Evolutionary conservation across 2,113 vertebrate species (phyloP), one percentile per base, ranked within the genome.

Genomic region (Oreotrochilus melanogaster): DNA sequence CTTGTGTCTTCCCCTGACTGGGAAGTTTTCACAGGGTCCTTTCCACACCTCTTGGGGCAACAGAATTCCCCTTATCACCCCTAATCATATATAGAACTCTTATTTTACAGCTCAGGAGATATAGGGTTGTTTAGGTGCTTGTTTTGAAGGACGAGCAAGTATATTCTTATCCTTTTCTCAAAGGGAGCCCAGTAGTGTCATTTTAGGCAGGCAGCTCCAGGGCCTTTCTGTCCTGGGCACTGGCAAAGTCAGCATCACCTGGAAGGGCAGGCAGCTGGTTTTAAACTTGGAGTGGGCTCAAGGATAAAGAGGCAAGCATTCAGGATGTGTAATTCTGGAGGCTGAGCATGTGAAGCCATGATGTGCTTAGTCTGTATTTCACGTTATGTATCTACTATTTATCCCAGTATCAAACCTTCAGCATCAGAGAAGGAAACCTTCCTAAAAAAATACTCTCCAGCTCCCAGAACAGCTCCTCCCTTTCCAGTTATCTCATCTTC

Each of bases 81-180:
- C 4, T 22, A 13, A 6, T 33, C 33, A 4, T 13, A 35, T 10
- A 10, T 0, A 3, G 5, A 65, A 31, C 33, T 57, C 54, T 14
- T 30, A 25, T 57, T 50, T 14, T 30, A 25, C 56, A 67, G 71
- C 18, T 45, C 42, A 30, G 72, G 53, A 42, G 66, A 42, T 15
- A 14, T 33, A 24, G 14, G 28, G 19, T 39, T 45, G 74, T 54
- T n/a, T 7, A 37, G 79, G 25, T 0, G 0, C 17, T 43, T 1
- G 2, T 23, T 27, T 24, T 17, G 10, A 31, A 42, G 37, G 48
- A 10, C 11, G 10, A 60, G 21, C 43, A 4, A 16, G n/a, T 4
- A 10, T 27, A 17, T 61, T 22, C 64, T 51, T 64, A 67, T 53
- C 39, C 58, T 87, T 58, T n/a, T 73, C 28, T 62, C 53, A 17